Evolutionary conservation across 2,797 vertebrate species (phyloP), one percentile per base, ranked within the genome.

Genomic region (Myiothlypis coronata): DNA sequence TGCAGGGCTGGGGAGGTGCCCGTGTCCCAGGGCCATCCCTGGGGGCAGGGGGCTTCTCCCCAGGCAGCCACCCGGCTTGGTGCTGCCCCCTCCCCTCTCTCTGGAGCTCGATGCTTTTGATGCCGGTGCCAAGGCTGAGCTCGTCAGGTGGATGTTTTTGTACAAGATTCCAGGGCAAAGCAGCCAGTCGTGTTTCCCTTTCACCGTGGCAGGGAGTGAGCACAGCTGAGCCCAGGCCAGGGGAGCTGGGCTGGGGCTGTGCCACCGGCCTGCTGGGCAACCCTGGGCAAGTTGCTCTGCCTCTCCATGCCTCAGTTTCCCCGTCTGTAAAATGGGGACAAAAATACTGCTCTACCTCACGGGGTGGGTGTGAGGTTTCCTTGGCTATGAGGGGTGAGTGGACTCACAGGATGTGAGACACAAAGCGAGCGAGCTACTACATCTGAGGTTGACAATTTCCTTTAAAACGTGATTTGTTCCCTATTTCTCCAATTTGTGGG

Each of bases 321-420:
- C 91, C 87, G 1, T 57, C 95, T 94, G 93, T 95, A 94, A 95
- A 94, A 96, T 63, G 94, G 94, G 96, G 92, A 50, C 56, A 87
- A 84, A 84, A 94, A 83, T 46, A 61, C 41, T 95, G 94, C 94
- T 94, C 94, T 96, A 93, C 95, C 95, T 96, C 96, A 67, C 84
- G 87, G 91, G 82, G 64, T 72, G 28, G 71, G 70, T 81, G 91
- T 60, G 93, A 89, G 96, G 87, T 65, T 81, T 72, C 88, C 81
- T 75, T 61, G 86, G 95, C 91, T 83, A 2, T 1, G 61, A 81
- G 39, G 50, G 35, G 34, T 14, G 72, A 1, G 35, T 43, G 70
- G 32, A 3, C 11, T 46, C 2, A 1, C 22, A 20, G 61, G 37
- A 13, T 0, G 1, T 11, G 53, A 55, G 67, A 18, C 17, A 2